Evolutionary conservation across 2,888 invertebrate species (phyloP).

Genomic region (Agriopis aurantiaria): DNA sequence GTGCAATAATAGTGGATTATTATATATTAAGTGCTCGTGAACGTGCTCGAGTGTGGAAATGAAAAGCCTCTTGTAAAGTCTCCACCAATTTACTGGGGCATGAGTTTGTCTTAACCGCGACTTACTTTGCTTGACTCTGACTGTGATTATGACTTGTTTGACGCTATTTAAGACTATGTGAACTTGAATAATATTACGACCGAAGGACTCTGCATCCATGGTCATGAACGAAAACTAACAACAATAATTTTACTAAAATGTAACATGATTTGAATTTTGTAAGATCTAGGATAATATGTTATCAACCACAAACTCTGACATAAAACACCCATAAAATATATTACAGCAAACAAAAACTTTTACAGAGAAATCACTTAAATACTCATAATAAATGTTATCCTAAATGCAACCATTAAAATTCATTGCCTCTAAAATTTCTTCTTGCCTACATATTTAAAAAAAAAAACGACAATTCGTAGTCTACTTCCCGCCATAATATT

Average conservation of each 20-base stretch:
- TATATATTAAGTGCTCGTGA: too few relatives aligned
- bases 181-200: too few relatives aligned
- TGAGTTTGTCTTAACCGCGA: too few relatives aligned
- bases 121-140: too few relatives aligned
- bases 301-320: conserved; percentile 41
- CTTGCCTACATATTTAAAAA: conserved; percentile 61
- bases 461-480: conserved; percentile 78
- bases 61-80: too few relatives aligned
- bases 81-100: too few relatives aligned
- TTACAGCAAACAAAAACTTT: conserved; percentile 57
- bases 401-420: conserved; percentile 73
- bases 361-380: conserved; percentile 54
- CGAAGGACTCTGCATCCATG: too few relatives aligned
- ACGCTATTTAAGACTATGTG: too few relatives aligned
- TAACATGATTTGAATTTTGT: background rate
- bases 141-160: too few relatives aligned
- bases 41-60: too few relatives aligned
- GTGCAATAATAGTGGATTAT: too few relatives aligned
- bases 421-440: conserved; percentile 72
- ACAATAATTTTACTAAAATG: background rate
- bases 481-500: conserved; percentile 80
- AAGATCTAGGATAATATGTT: background rate
- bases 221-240: too few relatives aligned
- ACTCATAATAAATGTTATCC: conserved; percentile 56
- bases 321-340: conserved; percentile 58